Evolutionary conservation across 2,888 invertebrate species (phyloP).

Genomic region (Muschampia plurimacula): DNA sequence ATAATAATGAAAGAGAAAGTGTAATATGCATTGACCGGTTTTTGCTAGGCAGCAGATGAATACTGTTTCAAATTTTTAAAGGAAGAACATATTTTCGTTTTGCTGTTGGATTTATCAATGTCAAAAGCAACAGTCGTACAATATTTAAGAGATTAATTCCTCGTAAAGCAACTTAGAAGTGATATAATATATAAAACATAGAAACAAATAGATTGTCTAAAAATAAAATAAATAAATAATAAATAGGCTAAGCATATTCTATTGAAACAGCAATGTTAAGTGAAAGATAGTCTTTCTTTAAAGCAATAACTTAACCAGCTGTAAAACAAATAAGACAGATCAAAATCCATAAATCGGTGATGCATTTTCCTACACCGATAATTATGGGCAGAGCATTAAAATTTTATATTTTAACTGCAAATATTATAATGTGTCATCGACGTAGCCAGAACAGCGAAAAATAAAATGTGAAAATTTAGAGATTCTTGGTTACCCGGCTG

Average conservation of each 20-base stretch:
- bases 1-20: neutral
- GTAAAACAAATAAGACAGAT: neutral
- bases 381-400: slow-evolving; percentile 23
- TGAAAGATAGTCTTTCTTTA: neutral
- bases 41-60: no score
- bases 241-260: neutral
- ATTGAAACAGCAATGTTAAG: neutral
- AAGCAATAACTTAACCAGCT: neutral
- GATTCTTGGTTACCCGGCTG: neutral
- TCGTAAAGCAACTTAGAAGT: no score
- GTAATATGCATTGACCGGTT: no score
- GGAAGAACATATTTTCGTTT: no score
- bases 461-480: slow-evolving; percentile 9
- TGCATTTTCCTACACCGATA: slow-evolving; percentile 14
- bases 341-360: slow-evolving; percentile 18
- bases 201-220: neutral
- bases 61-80: no score
- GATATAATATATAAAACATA: neutral
- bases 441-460: neutral
- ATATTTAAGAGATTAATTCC: no score
- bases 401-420: slow-evolving; percentile 31
- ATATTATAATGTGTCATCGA: slow-evolving; percentile 10
- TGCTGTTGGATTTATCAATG: no score
- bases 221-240: no score
- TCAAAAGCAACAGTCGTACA: no score